A percentile compares a stretch with the other conserved stretches of the same genome.
Evolutionary conservation across 1,140 invertebrate genomes (phyloP).

Genomic region (Zaprionus tsacasi): DNA sequence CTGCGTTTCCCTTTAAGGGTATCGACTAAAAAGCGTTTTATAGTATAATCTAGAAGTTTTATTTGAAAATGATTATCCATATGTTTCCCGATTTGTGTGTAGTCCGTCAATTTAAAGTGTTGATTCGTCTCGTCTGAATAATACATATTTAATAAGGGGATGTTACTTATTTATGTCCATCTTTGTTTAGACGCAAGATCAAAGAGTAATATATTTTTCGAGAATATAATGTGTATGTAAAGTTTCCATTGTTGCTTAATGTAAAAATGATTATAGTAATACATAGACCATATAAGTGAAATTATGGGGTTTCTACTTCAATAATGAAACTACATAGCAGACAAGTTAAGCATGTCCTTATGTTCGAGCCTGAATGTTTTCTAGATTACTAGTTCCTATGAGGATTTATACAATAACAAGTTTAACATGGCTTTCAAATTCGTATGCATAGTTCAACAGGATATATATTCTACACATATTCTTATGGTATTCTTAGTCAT

Average conservation of each 20-base stretch:
- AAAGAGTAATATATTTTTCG: too few species aligned
- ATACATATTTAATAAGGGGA: too few species aligned
- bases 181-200: too few species aligned
- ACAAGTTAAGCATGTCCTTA: neutral
- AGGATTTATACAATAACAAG: neutral
- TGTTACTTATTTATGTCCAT: too few species aligned
- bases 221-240: neutral
- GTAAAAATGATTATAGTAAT: neutral
- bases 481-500: conserved; percentile 42
- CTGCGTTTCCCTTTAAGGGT: neutral
- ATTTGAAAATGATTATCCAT: neutral
- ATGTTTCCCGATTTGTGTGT: too few species aligned
- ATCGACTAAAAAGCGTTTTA: neutral
- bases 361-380: neutral
- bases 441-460: conserved; percentile 56
- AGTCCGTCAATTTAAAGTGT: too few species aligned
- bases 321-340: neutral
- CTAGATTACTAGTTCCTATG: neutral
- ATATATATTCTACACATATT: conserved; percentile 26
- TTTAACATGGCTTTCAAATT: conserved; percentile 76
- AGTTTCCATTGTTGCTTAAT: neutral
- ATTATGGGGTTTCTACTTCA: neutral
- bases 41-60: neutral
- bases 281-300: too few species aligned
- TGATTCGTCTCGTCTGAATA: too few species aligned